Conservation (phyloP, 92 coral and sea anemone genomes). For the Porites cylindrica region DNA sequence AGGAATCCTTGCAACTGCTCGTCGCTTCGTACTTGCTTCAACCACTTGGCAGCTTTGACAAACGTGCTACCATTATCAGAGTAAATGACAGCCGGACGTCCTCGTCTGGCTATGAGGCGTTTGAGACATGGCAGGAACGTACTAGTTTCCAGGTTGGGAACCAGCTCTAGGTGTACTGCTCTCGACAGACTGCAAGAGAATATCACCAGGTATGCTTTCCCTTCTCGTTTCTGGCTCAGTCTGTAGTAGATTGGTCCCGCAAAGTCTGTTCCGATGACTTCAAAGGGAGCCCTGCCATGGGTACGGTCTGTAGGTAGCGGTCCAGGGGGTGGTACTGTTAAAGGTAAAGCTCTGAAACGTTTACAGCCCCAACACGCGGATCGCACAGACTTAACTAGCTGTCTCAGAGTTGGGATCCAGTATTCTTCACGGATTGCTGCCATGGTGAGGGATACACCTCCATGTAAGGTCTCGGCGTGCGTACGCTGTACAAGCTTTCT, state of each 20-base stretch:
- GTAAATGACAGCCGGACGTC: no score
- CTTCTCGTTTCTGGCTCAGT: constrained; percentile 50
- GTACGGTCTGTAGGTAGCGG: constrained; percentile 63
- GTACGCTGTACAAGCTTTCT: constrained; percentile 49
- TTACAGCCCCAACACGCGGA: constrained; percentile 72
- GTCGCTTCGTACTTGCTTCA: no score
- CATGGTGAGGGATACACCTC: constrained; percentile 65
- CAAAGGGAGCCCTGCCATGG: constrained; percentile 44
- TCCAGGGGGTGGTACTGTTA: constrained; percentile 52
- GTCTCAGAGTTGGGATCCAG: constrained; percentile 75
- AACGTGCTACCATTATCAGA: no score
- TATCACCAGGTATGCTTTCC: constrained; percentile 60
- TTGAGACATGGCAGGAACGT: no score
- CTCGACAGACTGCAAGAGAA: constrained; percentile 64
- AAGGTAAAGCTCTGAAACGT: constrained; percentile 50
- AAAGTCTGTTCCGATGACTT: constrained; percentile 57
- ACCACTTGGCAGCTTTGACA: no score
- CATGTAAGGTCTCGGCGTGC: constrained; percentile 66
- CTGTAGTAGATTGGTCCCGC: constrained; percentile 59
- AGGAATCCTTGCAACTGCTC: no score
- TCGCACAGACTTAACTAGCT: no score
- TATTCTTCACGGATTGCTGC: constrained; percentile 66
- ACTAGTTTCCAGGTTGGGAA: no score
- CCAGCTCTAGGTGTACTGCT: constrained; percentile 60
- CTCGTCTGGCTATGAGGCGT: no score